Evolutionary conservation across 1,140 invertebrate genomes (phyloP).

Genomic region (Telenomus remus): DNA sequence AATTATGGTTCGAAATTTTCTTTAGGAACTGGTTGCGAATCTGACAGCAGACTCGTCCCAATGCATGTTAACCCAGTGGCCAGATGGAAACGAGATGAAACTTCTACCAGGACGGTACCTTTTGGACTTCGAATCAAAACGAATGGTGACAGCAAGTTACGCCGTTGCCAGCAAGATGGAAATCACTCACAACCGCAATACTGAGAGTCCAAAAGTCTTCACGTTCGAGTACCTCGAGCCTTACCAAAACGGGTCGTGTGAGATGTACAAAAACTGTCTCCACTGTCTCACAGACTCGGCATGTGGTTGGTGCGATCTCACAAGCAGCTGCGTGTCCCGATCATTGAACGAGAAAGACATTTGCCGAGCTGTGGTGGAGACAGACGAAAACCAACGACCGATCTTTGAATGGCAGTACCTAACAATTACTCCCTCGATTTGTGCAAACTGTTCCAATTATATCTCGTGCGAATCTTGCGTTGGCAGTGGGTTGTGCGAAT

Average conservation of each 20-base stretch:
- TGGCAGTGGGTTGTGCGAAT: constrained; percentile 84
- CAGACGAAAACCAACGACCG: constrained; percentile 61
- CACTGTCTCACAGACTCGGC: constrained; percentile 90
- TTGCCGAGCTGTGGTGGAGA: constrained; percentile 74
- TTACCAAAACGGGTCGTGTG: constrained; percentile 86
- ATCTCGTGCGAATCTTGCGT: constrained; percentile 89
- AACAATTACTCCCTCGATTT: constrained; percentile 86
- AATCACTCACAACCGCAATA: constrained; percentile 82
- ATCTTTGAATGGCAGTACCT: constrained; percentile 84
- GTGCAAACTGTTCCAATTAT: constrained; percentile 90
- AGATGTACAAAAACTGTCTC: constrained; percentile 87
- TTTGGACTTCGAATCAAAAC: constrained; percentile 83
- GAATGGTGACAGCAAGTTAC: constrained; percentile 72
- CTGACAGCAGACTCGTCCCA: constrained; percentile 81
- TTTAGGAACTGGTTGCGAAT: constrained; percentile 78
- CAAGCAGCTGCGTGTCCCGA: constrained; percentile 76
- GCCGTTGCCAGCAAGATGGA: constrained; percentile 86
- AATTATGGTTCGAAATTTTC: constrained; percentile 1
- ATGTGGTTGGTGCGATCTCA: constrained; percentile 93
- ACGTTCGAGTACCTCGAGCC: constrained; percentile 93
- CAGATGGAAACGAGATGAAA: constrained; percentile 76
- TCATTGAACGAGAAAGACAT: constrained; percentile 79
- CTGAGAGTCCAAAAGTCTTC: constrained; percentile 86
- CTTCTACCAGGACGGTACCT: constrained; percentile 78
- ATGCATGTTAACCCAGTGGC: constrained; percentile 77